phyloP scores from a whole-genome alignment of 2,888 invertebrate species.

The Nemotelus pantherinus region DNA sequence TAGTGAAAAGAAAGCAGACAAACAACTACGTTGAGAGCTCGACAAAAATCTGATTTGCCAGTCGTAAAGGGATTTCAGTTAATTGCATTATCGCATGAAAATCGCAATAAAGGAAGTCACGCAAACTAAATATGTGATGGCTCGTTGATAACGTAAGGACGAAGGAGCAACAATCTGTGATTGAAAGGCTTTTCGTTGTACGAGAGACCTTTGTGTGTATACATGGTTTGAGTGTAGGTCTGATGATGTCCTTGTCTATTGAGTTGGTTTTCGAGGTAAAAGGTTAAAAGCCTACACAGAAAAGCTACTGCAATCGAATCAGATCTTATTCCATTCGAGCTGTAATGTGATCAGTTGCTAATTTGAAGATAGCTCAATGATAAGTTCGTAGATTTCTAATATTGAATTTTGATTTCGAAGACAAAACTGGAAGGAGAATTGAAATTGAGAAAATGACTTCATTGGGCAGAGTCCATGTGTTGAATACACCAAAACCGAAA shows the following conservation, averaged over 20 bases:
- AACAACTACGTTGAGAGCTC: not conserved
- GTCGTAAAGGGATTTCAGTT: constrained; percentile 35
- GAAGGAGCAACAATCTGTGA: constrained; percentile 25
- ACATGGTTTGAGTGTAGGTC: not conserved
- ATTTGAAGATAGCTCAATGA: too few relatives aligned
- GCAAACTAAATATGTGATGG: constrained; percentile 19
- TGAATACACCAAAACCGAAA: too few relatives aligned
- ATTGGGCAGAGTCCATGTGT: too few relatives aligned
- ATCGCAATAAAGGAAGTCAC: constrained; percentile 31
- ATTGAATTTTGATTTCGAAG: too few relatives aligned
- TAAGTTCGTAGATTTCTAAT: too few relatives aligned
- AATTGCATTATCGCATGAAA: constrained; percentile 40
- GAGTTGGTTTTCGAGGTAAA: not conserved
- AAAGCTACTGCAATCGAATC: too few relatives aligned
- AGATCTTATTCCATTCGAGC: too few relatives aligned
- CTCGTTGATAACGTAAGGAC: not conserved
- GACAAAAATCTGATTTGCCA: constrained; percentile 28
- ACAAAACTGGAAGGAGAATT: too few relatives aligned
- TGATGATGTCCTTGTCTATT: not conserved
- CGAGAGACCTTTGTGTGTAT: not conserved
- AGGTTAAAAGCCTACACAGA: constrained; percentile 11
- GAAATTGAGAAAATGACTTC: too few relatives aligned
- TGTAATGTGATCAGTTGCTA: too few relatives aligned
- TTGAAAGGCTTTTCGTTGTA: not conserved
- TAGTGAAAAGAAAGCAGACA: too few relatives aligned